phyloP scores from a whole-genome alignment of 2,888 invertebrate species.

The Ormyrus pomaceus region DNA sequence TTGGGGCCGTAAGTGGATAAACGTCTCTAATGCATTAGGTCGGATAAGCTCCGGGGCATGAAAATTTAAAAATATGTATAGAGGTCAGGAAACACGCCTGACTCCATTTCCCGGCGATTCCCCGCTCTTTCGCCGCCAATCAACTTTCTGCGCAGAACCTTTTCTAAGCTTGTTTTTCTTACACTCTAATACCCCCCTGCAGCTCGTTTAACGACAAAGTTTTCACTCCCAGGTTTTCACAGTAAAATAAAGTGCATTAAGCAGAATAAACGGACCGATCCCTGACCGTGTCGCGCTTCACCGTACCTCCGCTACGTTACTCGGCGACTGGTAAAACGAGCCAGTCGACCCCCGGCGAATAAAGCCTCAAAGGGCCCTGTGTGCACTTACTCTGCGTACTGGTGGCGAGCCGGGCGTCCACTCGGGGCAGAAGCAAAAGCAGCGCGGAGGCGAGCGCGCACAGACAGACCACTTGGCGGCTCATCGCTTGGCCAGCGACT shows the following conservation, averaged over 20 bases:
- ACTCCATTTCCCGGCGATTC: neutral
- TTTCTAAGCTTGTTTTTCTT: neutral
- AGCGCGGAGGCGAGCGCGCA: slow-evolving; percentile 19
- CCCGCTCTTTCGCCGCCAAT: neutral
- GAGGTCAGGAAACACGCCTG: slow-evolving; percentile 45
- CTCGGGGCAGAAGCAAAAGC: neutral
- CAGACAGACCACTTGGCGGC: slow-evolving; percentile 20
- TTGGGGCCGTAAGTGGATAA: slow-evolving; percentile 63
- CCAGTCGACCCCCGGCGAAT: no score
- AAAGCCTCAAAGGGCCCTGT: neutral
- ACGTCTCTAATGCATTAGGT: slow-evolving; percentile 54
- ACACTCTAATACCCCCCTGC: neutral
- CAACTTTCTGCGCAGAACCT: neutral
- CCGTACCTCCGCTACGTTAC: neutral
- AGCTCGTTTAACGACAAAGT: no score
- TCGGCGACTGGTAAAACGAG: neutral
- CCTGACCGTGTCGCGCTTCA: neutral
- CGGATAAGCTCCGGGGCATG: slow-evolving; percentile 29
- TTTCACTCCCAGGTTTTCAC: no score
- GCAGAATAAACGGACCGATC: neutral
- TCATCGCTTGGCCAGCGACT: slow-evolving; percentile 14
- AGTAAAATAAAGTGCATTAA: neutral
- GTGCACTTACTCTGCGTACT: slow-evolving; percentile 34
- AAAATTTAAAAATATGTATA: slow-evolving; percentile 53
- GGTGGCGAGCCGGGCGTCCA: slow-evolving; percentile 21